These are phyloP conservation scores for Elephantulus edwardii DNA, from an alignment of 2,113 vertebrate species.

Conservation along the genomic window DNA sequence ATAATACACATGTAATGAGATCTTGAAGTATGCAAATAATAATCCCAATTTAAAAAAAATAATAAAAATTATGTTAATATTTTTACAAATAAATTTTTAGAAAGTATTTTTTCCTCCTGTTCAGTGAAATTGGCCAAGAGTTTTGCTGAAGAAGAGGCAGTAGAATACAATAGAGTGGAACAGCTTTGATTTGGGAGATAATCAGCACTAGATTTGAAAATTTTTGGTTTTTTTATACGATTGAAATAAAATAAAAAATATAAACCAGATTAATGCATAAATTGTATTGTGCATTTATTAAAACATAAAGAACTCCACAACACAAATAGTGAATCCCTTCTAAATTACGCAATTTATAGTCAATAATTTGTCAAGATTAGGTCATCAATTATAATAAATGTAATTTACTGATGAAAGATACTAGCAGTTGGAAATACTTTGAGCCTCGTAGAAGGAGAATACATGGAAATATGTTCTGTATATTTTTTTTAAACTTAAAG, in stretches of 20 bases:
- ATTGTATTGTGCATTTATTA: too few species aligned
- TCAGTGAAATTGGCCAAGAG: background rate
- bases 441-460: background rate
- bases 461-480: background rate
- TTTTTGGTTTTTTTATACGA: background rate
- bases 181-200: background rate
- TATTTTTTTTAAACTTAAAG: background rate
- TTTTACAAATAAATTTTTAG: too few species aligned
- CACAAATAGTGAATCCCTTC: too few species aligned
- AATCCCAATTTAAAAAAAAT: background rate
- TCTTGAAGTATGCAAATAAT: background rate
- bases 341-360: too few species aligned
- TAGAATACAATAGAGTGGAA: background rate
- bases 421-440: background rate
- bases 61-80: too few species aligned
- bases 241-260: slow-evolving; percentile 6
- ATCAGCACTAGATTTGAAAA: background rate
- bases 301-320: too few species aligned
- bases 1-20: too few species aligned
- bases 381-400: too few species aligned
- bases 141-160: background rate
- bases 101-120: background rate
- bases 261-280: background rate
- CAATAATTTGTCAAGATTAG: background rate
- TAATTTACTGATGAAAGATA: background rate